Evolutionary conservation across 1,140 invertebrate species (phyloP), one percentile per base, ranked within the genome.

Genomic region (Rhagoletis pomonella): DNA sequence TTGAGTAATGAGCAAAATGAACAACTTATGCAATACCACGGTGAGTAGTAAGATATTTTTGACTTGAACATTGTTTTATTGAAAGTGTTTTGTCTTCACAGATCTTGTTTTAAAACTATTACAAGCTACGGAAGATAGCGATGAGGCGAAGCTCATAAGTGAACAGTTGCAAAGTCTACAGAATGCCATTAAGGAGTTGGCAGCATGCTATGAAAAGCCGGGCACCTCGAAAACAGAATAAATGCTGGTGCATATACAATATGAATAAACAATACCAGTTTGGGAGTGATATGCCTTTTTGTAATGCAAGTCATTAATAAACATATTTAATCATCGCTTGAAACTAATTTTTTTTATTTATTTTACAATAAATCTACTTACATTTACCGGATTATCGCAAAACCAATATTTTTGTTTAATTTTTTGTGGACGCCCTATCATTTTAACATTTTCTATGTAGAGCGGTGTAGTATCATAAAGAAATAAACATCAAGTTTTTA

Each of bases 11-110:
- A 96, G 4, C 94, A 96, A 73, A 94, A 95, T 90, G 90, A 94
- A 10, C 90, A 95, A 64, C 93, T 99, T 4, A 94, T 95, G 19
- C 93, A 94, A 84, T 98, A 96, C 93, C 97, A 98, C 94, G 97
- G 97, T 98, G n/a, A 69, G 88, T 89, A 17, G 1, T 12, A n/a
- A 73, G 42, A 39, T 44, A 2, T 17, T 73, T 73, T 14, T 42
- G 9, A 0, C 14, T 29, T 12, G 10, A 12, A 47, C 7, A 17
- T 65, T 65, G 3, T 39, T 10, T 3, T 65, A 10, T 73, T 44
- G 14, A 6, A 29, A 29, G 29, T 29, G 29, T 29, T 14, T 65
- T 64, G 9, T 1, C 5, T 39, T 5, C 29, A 64, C 89, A 95
- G 95, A 95, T 93, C 90, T 95, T 77, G 95, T 96, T 0, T 92